phyloP scores from a whole-genome alignment of 2,113 vertebrate genomes.

The Calyptommatus sinebrachiatus region DNA sequence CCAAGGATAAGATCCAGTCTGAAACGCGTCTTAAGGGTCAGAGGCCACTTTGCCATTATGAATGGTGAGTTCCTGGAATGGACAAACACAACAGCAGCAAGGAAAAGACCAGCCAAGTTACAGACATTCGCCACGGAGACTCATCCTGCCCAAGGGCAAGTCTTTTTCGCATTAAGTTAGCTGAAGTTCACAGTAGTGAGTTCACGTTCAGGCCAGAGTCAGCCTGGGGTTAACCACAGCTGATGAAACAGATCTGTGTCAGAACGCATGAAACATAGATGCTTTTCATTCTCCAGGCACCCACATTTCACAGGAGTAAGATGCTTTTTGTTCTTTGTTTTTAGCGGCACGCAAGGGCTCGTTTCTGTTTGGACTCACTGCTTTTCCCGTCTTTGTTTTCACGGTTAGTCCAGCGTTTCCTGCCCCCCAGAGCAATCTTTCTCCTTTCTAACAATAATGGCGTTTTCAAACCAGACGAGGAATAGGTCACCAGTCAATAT shows the following conservation, averaged over 20 bases:
- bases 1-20: no score
- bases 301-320: background rate
- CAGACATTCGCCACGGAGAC: background rate
- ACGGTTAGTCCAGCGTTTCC: background rate
- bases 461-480: background rate
- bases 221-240: background rate
- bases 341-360: background rate
- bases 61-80: no score
- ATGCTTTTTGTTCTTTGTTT: background rate
- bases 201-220: background rate
- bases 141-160: background rate
- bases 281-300: background rate
- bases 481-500: constrained; percentile 9
- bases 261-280: background rate
- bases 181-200: background rate
- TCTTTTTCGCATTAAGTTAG: background rate
- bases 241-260: background rate
- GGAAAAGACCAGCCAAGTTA: no score
- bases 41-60: no score
- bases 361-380: background rate
- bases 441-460: constrained; percentile 17
- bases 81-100: no score
- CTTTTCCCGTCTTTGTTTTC: background rate
- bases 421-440: constrained; percentile 35
- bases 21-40: no score